Percentiles rank a stretch among this genome's conserved stretches.
phyloP scores from a whole-genome alignment of 2,113 vertebrate genomes.

The Dasyprocta punctata region DNA sequence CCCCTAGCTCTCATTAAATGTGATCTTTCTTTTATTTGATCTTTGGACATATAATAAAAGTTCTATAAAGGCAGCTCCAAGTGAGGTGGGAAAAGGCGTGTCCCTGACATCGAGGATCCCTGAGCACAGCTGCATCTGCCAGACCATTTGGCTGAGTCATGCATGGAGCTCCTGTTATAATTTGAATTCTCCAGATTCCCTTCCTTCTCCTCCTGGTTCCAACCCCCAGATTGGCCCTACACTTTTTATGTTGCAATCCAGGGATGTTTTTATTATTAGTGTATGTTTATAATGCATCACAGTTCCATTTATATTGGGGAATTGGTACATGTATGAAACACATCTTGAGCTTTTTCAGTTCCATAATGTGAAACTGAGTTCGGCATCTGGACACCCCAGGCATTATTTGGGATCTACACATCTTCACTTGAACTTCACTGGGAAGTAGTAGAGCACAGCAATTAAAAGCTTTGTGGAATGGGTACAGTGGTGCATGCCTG shows the following conservation, averaged over 20 bases:
- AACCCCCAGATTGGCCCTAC: background rate
- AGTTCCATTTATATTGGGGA: background rate
- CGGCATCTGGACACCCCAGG: background rate
- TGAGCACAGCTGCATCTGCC: constrained; percentile 65
- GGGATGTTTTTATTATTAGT: background rate
- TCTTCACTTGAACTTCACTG: background rate
- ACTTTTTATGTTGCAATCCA: background rate
- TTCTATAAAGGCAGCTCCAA: constrained; percentile 54
- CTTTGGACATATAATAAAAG: constrained; percentile 83
- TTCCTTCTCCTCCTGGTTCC: background rate
- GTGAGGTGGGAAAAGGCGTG: constrained; percentile 71
- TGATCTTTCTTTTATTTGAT: constrained; percentile 78
- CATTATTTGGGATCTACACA: background rate
- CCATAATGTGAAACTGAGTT: background rate
- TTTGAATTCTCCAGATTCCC: constrained; percentile 59
- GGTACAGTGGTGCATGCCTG: background rate
- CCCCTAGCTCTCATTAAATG: constrained; percentile 78
- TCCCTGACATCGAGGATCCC: constrained; percentile 67
- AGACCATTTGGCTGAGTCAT: constrained; percentile 68
- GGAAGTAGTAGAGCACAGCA: constrained; percentile 2
- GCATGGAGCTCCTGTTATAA: constrained; percentile 60
- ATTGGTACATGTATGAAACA: background rate
- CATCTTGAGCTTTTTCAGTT: background rate
- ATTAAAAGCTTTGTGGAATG: background rate
- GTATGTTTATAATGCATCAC: background rate